A percentile compares a stretch with the other conserved stretches of the same genome.
Evolutionary conservation across 2,113 vertebrate genomes (phyloP).

Genomic region (Chascanopsetta lugubris): DNA sequence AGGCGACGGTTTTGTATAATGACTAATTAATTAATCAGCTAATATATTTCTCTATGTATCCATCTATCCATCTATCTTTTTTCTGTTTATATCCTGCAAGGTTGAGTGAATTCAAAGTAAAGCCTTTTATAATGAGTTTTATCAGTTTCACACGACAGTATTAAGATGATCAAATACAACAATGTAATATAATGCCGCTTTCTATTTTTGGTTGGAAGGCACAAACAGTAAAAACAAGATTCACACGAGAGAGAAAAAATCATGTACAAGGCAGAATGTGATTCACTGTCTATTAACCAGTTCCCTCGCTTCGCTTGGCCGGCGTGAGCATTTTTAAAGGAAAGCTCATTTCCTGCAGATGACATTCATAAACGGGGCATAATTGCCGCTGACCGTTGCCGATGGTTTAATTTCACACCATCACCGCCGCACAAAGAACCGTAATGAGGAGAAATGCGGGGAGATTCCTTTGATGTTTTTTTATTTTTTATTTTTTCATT

Average conservation of each 20-base stretch:
- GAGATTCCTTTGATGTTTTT: constrained; percentile 65
- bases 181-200: too few relatives aligned
- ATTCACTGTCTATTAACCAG: constrained; percentile 43
- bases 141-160: too few relatives aligned
- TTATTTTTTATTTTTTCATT: constrained; percentile 21
- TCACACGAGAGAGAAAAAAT: constrained; percentile 11
- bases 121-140: too few relatives aligned
- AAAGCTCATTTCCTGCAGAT: constrained; percentile 65
- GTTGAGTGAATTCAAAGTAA: too few relatives aligned
- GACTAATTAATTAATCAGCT: too few relatives aligned
- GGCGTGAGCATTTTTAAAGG: constrained; percentile 42
- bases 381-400: constrained; percentile 69
- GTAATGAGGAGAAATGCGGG: constrained; percentile 57
- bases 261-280: constrained; percentile 17
- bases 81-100: too few relatives aligned
- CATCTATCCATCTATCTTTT: too few relatives aligned
- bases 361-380: constrained; percentile 65
- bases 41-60: too few relatives aligned
- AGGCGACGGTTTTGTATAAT: too few relatives aligned
- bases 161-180: too few relatives aligned
- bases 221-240: background rate
- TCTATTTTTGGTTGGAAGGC: too few relatives aligned
- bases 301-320: constrained; percentile 55
- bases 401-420: constrained; percentile 75
- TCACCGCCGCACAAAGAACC: constrained; percentile 63